These are phyloP conservation scores for Carollia perspicillata DNA, from an alignment of 2,113 vertebrate genomes.

Conservation along the genomic window DNA sequence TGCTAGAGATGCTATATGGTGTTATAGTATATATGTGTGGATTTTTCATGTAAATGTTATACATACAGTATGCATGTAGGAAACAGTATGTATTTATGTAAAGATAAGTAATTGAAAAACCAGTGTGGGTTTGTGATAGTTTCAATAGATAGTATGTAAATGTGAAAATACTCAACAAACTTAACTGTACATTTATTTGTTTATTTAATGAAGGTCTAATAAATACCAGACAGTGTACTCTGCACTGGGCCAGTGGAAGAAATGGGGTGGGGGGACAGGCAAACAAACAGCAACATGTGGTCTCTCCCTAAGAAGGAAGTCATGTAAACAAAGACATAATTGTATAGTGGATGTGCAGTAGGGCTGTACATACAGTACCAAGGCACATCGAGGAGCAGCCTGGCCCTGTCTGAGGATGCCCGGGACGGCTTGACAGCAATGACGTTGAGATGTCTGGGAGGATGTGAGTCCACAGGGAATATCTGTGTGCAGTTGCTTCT, in stretches of 20 bases:
- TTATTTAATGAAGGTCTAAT: neutral
- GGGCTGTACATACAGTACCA: neutral
- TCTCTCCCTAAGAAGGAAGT: neutral
- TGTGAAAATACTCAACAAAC: neutral
- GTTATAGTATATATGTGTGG: neutral
- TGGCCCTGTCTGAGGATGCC: neutral
- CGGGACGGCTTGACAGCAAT: neutral
- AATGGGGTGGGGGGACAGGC: neutral
- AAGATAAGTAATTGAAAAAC: slow-evolving; percentile 19
- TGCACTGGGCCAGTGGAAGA: neutral
- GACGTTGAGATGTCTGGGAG: neutral
- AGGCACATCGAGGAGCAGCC: neutral
- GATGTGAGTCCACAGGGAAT: neutral
- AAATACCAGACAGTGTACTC: neutral
- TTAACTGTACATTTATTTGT: neutral
- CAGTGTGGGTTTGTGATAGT: neutral
- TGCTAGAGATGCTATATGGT: neutral
- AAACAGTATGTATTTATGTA: neutral
- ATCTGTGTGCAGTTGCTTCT: neutral
- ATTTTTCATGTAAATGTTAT: neutral
- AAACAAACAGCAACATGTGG: neutral
- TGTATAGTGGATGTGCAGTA: neutral
- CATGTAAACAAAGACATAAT: neutral
- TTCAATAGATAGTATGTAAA: neutral
- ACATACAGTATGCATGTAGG: neutral